These are phyloP conservation scores for Spheniscus mendiculus DNA, from an alignment of 2,113 vertebrate genomes.

Conservation along the genomic window DNA sequence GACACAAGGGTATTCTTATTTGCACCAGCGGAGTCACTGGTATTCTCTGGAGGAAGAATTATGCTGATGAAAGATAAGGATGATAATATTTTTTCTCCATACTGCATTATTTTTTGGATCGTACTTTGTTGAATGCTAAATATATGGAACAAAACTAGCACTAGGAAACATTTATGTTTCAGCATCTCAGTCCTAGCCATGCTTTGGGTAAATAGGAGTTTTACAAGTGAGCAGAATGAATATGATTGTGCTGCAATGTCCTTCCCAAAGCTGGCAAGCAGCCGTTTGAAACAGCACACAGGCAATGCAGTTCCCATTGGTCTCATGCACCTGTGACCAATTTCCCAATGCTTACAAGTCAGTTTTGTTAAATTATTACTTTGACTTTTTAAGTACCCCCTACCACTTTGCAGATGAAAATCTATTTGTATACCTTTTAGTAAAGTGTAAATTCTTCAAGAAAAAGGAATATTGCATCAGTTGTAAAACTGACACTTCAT, in stretches of 20 bases:
- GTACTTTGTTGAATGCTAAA: background rate
- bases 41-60: background rate
- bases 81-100: background rate
- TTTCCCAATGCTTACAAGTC: background rate
- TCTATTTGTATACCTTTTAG: background rate
- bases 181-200: background rate
- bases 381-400: background rate
- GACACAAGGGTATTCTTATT: background rate
- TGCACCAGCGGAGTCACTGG: background rate
- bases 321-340: background rate
- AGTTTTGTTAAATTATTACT: background rate
- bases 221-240: background rate
- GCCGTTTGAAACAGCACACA: background rate
- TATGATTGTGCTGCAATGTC: background rate
- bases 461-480: background rate
- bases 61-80: background rate
- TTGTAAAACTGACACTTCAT: conserved; percentile 39
- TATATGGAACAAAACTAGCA: background rate
- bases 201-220: background rate
- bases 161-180: background rate
- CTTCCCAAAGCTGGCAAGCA: background rate
- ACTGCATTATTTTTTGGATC: background rate
- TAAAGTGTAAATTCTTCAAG: conserved; percentile 1
- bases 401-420: conserved; percentile 2
- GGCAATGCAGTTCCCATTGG: background rate